Base-by-base conservation (phyloP, 1,140 invertebrate species). In the Leptoteleia sp. region DNA sequence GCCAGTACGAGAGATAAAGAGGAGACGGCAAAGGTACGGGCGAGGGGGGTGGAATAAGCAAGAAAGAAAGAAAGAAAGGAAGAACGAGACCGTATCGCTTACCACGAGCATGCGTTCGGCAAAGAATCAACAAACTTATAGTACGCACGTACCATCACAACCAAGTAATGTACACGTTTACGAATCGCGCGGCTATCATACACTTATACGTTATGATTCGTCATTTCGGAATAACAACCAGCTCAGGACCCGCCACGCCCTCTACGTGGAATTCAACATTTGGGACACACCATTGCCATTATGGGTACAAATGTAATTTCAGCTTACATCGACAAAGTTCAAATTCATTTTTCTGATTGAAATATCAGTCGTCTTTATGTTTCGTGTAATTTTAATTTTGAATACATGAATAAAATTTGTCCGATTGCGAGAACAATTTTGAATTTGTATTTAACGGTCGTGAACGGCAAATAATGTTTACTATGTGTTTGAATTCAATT, bases 171-270 rank as follows among this genome's bases (percentile, higher is more conserved):
- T n/a, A n/a, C 45, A 59, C 45, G 33, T 71, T 40, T 62, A 52
- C 38, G 33, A 76, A 1, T 45, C 25, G 40, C 40, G 22, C 6
- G 27, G 29, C 43, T 59, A 57, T 61, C 54, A 73, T 75, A 86
- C 86, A 71, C 65, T 71, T 87, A 88, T 85, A 84, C 83, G 86
- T 89, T 88, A 88, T 87, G 88, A 88, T 88, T 88, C 87, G 87
- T 88, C 87, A 89, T 89, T 89, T 87, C 80, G 83, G 86, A 88
- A 89, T 87, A 86, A 88, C 83, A 88, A 88, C 84, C 83, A 87
- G 67, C 70, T 76, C 77, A 71, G 33, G 76, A 76, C 59, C n/a
- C 65, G 85, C 86, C 87, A 88, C 87, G 84, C 87, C 86, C 82
- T 86, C 71, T 57, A 57, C 45, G 72, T 80, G 77, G 81, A 88